These are phyloP conservation scores for Calliphora vicina DNA, from an alignment of 1,140 invertebrate genomes.

Conservation along the genomic window DNA sequence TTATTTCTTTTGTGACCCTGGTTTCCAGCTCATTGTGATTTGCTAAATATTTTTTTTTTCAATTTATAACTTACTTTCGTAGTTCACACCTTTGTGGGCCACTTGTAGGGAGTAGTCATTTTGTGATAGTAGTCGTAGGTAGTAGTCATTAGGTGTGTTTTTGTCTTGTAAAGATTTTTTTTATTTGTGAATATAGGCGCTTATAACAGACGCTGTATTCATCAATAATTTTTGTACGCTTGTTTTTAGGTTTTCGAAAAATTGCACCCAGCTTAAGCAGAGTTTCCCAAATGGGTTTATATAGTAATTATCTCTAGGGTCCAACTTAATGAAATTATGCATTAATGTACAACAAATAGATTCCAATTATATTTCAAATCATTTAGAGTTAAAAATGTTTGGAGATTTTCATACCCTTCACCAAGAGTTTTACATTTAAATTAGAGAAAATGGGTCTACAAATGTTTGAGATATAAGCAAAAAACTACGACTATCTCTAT, in stretches of 20 bases:
- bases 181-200: neutral
- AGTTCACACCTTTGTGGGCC: neutral
- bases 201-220: no score
- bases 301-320: no score
- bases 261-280: neutral
- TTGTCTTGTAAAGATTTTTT: neutral
- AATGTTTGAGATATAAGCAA: no score
- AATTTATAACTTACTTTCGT: slow-evolving; percentile 1
- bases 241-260: neutral
- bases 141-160: neutral
- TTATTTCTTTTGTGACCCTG: neutral
- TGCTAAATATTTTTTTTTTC: neutral
- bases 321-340: no score
- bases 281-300: neutral
- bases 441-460: no score
- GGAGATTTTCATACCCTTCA: no score
- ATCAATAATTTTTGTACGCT: neutral
- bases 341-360: no score
- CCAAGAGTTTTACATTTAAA: no score
- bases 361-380: no score
- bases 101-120: neutral
- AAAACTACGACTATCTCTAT: no score
- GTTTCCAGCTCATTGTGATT: neutral
- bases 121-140: neutral
- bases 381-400: no score